Evolutionary conservation across 2,888 invertebrate species (phyloP).

Genomic region (Drosophila putrida): DNA sequence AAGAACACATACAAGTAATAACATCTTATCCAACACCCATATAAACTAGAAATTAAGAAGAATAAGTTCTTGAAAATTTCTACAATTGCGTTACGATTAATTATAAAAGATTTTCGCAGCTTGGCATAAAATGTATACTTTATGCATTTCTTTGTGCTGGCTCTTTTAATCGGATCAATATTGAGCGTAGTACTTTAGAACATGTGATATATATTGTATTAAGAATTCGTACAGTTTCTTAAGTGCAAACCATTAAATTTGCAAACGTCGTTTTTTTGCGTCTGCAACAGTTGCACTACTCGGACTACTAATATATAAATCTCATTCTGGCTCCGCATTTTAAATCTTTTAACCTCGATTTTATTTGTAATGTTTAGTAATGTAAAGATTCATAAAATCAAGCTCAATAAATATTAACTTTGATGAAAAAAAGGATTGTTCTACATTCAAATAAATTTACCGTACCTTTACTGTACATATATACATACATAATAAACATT

Average conservation of each 20-base stretch:
- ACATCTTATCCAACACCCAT: background rate
- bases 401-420: background rate
- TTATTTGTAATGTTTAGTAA: background rate
- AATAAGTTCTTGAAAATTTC: background rate
- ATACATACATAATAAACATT: background rate
- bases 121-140: background rate
- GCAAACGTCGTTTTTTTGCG: background rate
- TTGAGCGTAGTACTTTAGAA: slow-evolving; percentile 45
- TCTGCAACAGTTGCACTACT: background rate
- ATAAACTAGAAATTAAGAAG: background rate
- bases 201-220: slow-evolving; percentile 55
- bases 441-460: background rate
- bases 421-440: background rate
- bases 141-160: slow-evolving; percentile 7
- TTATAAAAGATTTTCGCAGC: background rate
- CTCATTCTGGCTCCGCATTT: background rate
- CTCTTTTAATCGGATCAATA: slow-evolving; percentile 22
- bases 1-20: background rate
- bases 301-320: background rate
- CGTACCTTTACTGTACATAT: slow-evolving; percentile 6
- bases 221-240: slow-evolving; percentile 36
- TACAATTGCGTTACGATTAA: background rate
- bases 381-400: background rate
- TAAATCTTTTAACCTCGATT: background rate
- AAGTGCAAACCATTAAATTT: background rate